Evolutionary conservation across 1,140 invertebrate species (phyloP).

Genomic region (Papilio polyxenes): DNA sequence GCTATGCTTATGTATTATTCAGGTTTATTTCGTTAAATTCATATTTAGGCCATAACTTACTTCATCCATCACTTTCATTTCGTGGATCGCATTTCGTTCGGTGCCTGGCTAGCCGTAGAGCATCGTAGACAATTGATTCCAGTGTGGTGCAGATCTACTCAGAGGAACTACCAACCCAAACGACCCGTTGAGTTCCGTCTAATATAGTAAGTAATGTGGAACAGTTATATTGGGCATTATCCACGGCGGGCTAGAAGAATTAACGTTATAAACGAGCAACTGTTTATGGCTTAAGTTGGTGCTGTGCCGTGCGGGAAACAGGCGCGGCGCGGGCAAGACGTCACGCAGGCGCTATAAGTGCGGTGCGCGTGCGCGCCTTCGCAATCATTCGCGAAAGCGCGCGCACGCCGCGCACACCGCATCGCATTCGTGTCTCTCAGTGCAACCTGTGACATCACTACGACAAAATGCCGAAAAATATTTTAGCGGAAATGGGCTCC

Average conservation of each 20-base stretch:
- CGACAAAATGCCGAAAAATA: constrained; percentile 73
- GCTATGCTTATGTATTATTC: too few species aligned
- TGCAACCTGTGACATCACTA: constrained; percentile 47
- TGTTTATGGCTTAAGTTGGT: constrained; percentile 28
- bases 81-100: too few species aligned
- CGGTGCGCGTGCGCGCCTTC: constrained; percentile 38
- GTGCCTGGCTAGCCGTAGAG: too few species aligned
- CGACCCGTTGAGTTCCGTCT: too few species aligned
- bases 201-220: background rate
- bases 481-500: constrained; percentile 75
- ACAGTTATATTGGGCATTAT: background rate
- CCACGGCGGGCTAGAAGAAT: background rate
- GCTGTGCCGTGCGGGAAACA: constrained; percentile 36
- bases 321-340: constrained; percentile 43
- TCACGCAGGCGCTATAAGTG: constrained; percentile 40
- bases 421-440: constrained; percentile 51
- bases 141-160: too few species aligned
- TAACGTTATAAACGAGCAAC: background rate
- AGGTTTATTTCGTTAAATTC: background rate
- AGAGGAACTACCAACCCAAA: too few species aligned
- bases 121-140: too few species aligned
- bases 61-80: too few species aligned
- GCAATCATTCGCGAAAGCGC: constrained; percentile 45
- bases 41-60: background rate
- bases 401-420: constrained; percentile 59